Evolutionary conservation across 2,888 invertebrate genomes (phyloP).

Genomic region (Zygaena filipendulae): DNA sequence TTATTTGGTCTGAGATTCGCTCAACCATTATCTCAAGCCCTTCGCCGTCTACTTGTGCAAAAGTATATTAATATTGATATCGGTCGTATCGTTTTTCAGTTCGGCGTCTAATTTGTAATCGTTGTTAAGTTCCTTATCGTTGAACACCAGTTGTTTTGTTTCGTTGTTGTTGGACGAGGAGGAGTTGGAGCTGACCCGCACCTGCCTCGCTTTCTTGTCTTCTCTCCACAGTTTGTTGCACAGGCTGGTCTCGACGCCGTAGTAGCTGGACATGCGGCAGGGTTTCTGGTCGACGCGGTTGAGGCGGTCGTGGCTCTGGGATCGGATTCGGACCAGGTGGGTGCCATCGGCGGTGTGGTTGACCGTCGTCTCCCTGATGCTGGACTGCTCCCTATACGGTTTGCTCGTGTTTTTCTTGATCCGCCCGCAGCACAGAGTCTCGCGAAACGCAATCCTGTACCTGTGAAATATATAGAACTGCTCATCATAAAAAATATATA

Average conservation of each 20-base stretch:
- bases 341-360: slow-evolving; percentile 53
- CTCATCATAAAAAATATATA: slow-evolving; percentile 19
- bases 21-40: too few relatives aligned
- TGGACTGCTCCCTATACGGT: slow-evolving; percentile 68
- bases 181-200: slow-evolving; percentile 20
- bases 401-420: slow-evolving; percentile 50
- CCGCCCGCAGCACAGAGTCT: slow-evolving; percentile 75
- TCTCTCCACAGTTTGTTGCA: slow-evolving; percentile 36
- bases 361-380: slow-evolving; percentile 70
- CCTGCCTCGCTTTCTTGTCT: slow-evolving; percentile 24
- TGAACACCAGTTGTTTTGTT: slow-evolving; percentile 23
- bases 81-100: too few relatives aligned
- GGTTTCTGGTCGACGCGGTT: slow-evolving; percentile 17
- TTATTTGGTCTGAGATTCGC: too few relatives aligned
- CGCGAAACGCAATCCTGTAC: slow-evolving; percentile 82
- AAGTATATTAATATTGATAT: too few relatives aligned
- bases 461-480: too few relatives aligned
- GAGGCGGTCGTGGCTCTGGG: slow-evolving; percentile 27
- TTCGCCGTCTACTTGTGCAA: too few relatives aligned
- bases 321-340: slow-evolving; percentile 50
- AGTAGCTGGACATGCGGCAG: slow-evolving; percentile 27
- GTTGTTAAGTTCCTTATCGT: slow-evolving; percentile 21
- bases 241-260: slow-evolving; percentile 31
- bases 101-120: slow-evolving; percentile 1
- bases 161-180: slow-evolving; percentile 32